Conservation (phyloP, 1,140 invertebrate species). For the Bathynomus jamesi region DNA sequence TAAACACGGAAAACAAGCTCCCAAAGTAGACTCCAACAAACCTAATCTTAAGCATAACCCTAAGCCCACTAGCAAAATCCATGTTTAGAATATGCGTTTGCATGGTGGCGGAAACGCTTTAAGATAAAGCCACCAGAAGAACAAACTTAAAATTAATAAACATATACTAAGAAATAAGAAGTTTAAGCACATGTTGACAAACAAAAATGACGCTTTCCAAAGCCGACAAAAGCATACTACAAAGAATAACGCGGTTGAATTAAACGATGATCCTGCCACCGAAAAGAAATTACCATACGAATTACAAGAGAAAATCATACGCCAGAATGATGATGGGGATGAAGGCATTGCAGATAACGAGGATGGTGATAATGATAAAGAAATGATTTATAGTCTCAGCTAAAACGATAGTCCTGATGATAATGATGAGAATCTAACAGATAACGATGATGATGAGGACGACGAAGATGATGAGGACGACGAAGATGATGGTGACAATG, state of each 20-base stretch:
- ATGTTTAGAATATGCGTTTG: too few relatives aligned
- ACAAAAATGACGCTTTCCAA: background rate
- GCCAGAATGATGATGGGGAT: background rate
- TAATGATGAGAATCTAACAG: background rate
- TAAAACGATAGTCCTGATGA: background rate
- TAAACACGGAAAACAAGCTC: background rate
- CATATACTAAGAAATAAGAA: background rate
- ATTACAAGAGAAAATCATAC: background rate
- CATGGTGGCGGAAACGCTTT: too few relatives aligned
- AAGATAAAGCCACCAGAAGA: background rate
- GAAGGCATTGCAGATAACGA: background rate
- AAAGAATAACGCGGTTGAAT: background rate
- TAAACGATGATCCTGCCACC: background rate
- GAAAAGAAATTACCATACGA: background rate
- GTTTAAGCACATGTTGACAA: background rate
- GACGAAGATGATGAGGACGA: background rate
- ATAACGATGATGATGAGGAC: background rate
- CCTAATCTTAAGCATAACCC: background rate
- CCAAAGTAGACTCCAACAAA: background rate
- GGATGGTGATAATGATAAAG: background rate
- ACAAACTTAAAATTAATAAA: background rate
- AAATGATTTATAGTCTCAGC: background rate
- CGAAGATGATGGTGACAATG: background rate
- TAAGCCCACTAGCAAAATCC: too few relatives aligned
- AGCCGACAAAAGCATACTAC: background rate